Base-by-base conservation (phyloP, 23 tunicate genomes). In the Botrylloides violaceus region DNA sequence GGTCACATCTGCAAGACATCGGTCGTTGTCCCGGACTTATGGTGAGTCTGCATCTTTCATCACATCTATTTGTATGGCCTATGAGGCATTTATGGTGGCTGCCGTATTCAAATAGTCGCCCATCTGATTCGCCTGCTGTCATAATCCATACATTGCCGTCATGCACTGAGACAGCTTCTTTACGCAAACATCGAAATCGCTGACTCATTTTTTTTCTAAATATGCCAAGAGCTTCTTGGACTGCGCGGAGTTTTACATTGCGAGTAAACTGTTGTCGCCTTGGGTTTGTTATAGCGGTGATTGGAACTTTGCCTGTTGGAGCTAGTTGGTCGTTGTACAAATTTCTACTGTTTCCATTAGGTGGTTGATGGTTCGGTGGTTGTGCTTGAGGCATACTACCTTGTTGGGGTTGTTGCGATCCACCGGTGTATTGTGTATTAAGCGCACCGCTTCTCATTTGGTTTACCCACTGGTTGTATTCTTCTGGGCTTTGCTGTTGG, bases 121-220 rank as follows among this genome's bases (percentile, higher is more conserved):
- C 97, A 36, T 90, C 97, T 9, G 92, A 57, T 60, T 79, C 86
- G n/a, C 91, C 90, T 18, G 97, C 84, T 5, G 91, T 63, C 50
- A 78, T 83, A 1, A 90, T 66, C 97, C 97, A 90, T 38, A 90
- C 77, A 64, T 74, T 90, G 2, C 89, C 97, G 82, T 90, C 97
- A 59, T 81, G 82, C 24, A 79, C 95, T 1, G 75, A 22, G 22
- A 68, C 58, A n/a, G 74, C 29, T 68, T 68, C 74, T 20, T 30
- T 19, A 4, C 58, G 74, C 43, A 68, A 24, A 22, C 74, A 68
- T 43, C 26, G 24, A 20, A 32, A 53, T 43, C 74, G 56, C 58
- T 22, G 43, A 32, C 26, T 68, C 4, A 28, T 43, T 43, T 37
- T 2, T 0, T 20, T 68, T 38, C 74, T 38, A 43, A 68, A 68